Evolutionary conservation across 1,140 invertebrate genomes (phyloP), one percentile per base, ranked within the genome.

Genomic region (Cotesia chilonis): DNA sequence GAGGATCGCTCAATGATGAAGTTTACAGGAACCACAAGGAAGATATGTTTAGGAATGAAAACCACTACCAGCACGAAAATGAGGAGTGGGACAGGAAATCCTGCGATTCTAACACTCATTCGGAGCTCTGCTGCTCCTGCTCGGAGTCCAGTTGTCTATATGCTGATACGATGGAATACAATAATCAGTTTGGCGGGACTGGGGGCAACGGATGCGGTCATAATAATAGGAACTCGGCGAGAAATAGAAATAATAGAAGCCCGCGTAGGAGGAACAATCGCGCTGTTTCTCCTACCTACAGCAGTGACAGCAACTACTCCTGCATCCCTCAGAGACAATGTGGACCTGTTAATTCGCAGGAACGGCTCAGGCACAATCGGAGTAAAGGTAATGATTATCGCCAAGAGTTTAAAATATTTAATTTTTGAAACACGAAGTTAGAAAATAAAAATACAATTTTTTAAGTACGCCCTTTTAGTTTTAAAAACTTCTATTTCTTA

Each of bases 31-130:
- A 47, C 7, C 83, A 83, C 60, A 85, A 84, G 60, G 81, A 82
- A 12, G 83, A 84, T 20, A 80, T 84, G 47, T 85, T 82, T 57
- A 79, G 81, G 14, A 84, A 80, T 60, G 84, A 85, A 12, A 79
- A 79, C 69, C 72, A 78, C 0, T 86, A 86, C 74, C 84, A 84
- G 14, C 77, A 79, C 0, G 85, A 86, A 3, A 87, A 85, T 47
- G 85, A 87, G 38, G 85, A 86, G 28, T 87, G 86, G 86, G 85
- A 87, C n/a, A 80, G 85, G 47, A 87, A 87, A 64, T 87, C 86
- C 0, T 87, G 85, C 74, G 85, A 87, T 63, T 87, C 86, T 0
- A 87, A 86, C 28, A 84, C 84, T 4, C 85, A 87, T 52, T 87
- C 85, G 63, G 87, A 88, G 54, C 79, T 86, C 55, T 88, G 87